A percentile compares a stretch with the other conserved stretches of the same genome.
These are phyloP conservation scores for Fragum fragum DNA, from an alignment of 2,888 invertebrate species.

Conservation along the genomic window DNA sequence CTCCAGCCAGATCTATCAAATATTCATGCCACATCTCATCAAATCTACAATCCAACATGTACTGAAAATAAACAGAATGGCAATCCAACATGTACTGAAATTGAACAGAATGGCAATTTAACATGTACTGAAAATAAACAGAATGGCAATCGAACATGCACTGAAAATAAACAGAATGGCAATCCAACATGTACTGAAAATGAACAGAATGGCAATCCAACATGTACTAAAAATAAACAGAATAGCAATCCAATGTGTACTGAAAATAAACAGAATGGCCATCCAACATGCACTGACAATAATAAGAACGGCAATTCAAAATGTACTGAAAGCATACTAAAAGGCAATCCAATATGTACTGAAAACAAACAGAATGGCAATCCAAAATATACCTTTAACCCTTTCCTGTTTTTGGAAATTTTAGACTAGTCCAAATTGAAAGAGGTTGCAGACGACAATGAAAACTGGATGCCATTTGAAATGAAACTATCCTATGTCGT, in stretches of 20 bases:
- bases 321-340: no score
- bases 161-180: conserved; percentile 22
- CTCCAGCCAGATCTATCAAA: conserved; percentile 77
- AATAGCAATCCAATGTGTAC: conserved; percentile 82
- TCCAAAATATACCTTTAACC: no score
- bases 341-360: no score
- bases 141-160: neutral
- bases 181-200: conserved; percentile 83
- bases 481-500: no score
- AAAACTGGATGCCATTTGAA: no score
- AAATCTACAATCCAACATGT: conserved; percentile 83
- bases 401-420: no score
- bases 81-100: conserved; percentile 1
- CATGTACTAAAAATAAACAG: no score
- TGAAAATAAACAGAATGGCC: conserved; percentile 52
- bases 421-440: no score
- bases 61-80: conserved; percentile 72
- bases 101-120: conserved; percentile 71
- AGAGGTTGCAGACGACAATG: no score
- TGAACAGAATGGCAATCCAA: neutral
- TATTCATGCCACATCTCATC: conserved; percentile 83
- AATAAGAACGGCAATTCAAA: no score
- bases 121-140: conserved; percentile 78
- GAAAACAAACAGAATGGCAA: no score
- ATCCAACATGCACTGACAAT: neutral